phyloP scores from a whole-genome alignment of 2,113 vertebrate species.

The Pungitius pungitius region DNA sequence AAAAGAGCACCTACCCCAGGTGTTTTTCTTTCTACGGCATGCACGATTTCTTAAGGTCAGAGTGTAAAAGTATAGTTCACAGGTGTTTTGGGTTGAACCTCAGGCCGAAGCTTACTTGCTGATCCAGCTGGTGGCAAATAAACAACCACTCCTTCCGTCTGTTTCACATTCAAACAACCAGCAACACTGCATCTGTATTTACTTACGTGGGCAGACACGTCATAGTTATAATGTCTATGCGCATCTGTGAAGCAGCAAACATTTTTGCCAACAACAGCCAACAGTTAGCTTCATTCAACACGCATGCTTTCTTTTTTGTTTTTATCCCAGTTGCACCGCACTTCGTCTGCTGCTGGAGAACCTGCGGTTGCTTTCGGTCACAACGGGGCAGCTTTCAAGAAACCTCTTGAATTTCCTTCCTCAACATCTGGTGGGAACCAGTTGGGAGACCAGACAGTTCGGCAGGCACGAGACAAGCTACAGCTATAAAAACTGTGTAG shows the following conservation, averaged over 20 bases:
- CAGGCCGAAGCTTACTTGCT: constrained; percentile 38
- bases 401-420: constrained; percentile 56
- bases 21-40: constrained; percentile 21
- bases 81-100: constrained; percentile 74
- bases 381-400: constrained; percentile 45
- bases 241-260: not conserved
- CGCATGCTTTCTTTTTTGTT: constrained; percentile 30
- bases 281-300: constrained; percentile 48
- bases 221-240: constrained; percentile 9
- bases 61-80: constrained; percentile 65
- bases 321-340: constrained; percentile 31
- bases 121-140: constrained; percentile 75
- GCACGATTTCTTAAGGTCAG: constrained; percentile 32
- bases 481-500: constrained; percentile 56
- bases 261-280: constrained; percentile 16
- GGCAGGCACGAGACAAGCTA: constrained; percentile 21
- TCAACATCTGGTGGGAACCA: constrained; percentile 56
- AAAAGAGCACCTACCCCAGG: not conserved
- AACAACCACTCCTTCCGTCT: constrained; percentile 59
- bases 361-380: constrained; percentile 51
- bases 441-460: constrained; percentile 50
- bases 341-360: constrained; percentile 38
- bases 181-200: constrained; percentile 26
- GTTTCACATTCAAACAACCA: constrained; percentile 72
- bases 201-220: constrained; percentile 30